These are phyloP conservation scores for Sitobion miscanthi DNA, from an alignment of 1,140 invertebrate genomes.

Conservation along the genomic window DNA sequence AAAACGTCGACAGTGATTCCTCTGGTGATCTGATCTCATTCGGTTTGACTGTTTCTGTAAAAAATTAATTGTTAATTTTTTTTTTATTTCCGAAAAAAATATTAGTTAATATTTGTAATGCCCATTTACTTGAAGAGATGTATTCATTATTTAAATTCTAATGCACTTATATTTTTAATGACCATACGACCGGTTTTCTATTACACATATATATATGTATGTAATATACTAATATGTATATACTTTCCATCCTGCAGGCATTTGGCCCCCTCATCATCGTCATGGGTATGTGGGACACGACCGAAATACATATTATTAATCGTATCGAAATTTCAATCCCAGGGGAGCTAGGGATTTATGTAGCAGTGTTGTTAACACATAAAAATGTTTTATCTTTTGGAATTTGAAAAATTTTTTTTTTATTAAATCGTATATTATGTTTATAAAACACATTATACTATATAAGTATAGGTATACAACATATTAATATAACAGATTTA, in stretches of 20 bases:
- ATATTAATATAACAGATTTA: neutral
- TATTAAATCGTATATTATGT: neutral
- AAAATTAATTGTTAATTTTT: neutral
- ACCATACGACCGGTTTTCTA: slow-evolving; percentile 48
- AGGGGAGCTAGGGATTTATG: neutral
- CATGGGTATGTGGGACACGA: slow-evolving; percentile 47
- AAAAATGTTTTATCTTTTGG: neutral
- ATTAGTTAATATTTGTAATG: slow-evolving; percentile 23
- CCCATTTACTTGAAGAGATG: neutral
- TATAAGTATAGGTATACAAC: neutral
- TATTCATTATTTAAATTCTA: slow-evolving; percentile 38
- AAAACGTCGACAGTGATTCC: slow-evolving; percentile 50
- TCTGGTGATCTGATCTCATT: slow-evolving; percentile 49
- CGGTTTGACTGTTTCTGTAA: slow-evolving; percentile 42
- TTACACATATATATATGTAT: neutral
- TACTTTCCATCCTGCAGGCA: slow-evolving; percentile 55
- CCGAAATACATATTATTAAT: slow-evolving; percentile 53
- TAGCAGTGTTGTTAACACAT: neutral
- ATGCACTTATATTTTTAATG: slow-evolving; percentile 16
- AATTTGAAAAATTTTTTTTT: neutral
- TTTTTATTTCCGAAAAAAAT: neutral
- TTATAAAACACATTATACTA: neutral
- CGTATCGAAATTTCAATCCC: slow-evolving; percentile 1
- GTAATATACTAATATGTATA: neutral
- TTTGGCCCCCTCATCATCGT: slow-evolving; percentile 43